Base-by-base conservation (phyloP, 2,888 invertebrate species). In the Ochropleura plecta region DNA sequence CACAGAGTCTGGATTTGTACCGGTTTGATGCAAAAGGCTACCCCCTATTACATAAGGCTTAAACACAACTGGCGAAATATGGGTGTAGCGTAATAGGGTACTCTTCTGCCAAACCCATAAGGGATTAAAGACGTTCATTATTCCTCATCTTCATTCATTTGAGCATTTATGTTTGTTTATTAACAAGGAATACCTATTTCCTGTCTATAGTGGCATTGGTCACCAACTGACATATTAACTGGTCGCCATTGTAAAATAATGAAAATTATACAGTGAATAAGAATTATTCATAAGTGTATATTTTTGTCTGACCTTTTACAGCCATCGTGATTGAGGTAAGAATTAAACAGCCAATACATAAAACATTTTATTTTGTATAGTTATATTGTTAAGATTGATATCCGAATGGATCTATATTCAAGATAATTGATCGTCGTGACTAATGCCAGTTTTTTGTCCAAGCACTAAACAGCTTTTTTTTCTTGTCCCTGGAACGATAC, bases 401-500 rank as follows among this genome's bases (percentile, higher is more conserved):
- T 75, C n/a, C 16, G 30, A 62, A 57, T 51, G 55, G 51, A 68
- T 69, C 55, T 64, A 72, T 69, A 70, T 59, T 84, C 66, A 70
- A 40, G 7, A 59, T 82, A 75, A 79, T 81, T 71, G 72, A 44
- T 70, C 46, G 73, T 79, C 76, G 78, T 81, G 79, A 77, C 69
- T 60, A 55, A 18, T 67, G 65, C 40, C 70, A 16, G 68, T 78
- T 84, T 85, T 82, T 82, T 85, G 55, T 64, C 51, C 42, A 51
- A 46, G 60, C 55, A 67, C 30, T 62, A 62, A 62, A 44, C 62
- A 62, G 70, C 30, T 18, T 80, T 80, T 81, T 82, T 76, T 70
- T 67, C 69, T 16, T 70, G 78, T 42, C 77, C 85, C 86, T 87
- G 86, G 64, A 86, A 86, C 14, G 7, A 76, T 20, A 84, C 30